phyloP scores from a whole-genome alignment of 2,113 vertebrate genomes.

The Antennarius striatus region DNA sequence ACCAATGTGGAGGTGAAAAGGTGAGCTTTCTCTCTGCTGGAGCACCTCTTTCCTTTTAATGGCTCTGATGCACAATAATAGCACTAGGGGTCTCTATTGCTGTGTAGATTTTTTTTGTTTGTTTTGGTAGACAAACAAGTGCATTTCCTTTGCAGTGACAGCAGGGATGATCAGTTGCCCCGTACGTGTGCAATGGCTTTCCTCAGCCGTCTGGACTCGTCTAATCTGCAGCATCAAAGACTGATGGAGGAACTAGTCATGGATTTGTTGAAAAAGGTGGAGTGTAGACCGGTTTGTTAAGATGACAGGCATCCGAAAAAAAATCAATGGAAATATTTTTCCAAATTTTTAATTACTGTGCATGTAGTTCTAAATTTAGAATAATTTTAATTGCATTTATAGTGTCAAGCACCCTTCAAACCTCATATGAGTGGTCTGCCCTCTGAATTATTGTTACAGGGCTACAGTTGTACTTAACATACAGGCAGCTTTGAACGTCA shows the following conservation, averaged over 20 bases:
- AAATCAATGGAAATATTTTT: no score
- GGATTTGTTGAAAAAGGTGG: conserved; percentile 87
- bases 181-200: conserved; percentile 87
- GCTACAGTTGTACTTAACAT: not conserved
- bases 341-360: no score
- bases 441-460: no score
- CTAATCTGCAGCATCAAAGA: conserved; percentile 76
- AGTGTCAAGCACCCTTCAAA: no score
- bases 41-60: not conserved
- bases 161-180: conserved; percentile 88
- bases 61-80: conserved; percentile 1
- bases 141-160: conserved; percentile 79
- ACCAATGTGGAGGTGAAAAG: conserved; percentile 80
- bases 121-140: not conserved
- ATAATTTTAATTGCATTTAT: not conserved
- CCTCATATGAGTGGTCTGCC: no score
- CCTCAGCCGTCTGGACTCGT: conserved; percentile 84
- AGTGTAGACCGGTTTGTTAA: not conserved
- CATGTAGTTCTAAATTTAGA: no score
- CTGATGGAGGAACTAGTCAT: conserved; percentile 86
- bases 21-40: conserved; percentile 36
- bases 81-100: conserved; percentile 52
- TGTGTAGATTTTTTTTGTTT: conserved; percentile 7
- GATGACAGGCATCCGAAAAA: no score
- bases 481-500: not conserved